A percentile compares a stretch with the other conserved stretches of the same genome.
phyloP scores from a whole-genome alignment of 2,113 vertebrate genomes.

The Propithecus coquereli region DNA sequence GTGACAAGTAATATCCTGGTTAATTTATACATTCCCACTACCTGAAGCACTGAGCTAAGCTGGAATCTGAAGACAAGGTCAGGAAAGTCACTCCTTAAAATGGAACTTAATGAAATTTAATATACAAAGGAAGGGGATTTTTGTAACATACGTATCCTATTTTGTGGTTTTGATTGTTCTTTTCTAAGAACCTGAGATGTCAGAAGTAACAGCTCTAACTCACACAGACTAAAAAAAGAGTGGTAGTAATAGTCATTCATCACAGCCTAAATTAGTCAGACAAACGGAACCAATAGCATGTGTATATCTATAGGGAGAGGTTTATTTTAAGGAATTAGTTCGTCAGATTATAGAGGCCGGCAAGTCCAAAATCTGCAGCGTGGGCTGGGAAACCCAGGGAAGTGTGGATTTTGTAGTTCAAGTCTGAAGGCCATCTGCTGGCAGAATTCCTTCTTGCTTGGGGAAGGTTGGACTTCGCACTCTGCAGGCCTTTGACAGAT shows the following conservation, averaged over 20 bases:
- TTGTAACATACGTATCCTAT: background rate
- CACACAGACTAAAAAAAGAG: background rate
- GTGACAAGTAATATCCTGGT: slow-evolving; percentile 52
- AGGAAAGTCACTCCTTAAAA: slow-evolving; percentile 56
- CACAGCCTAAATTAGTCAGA: background rate
- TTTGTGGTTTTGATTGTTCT: slow-evolving; percentile 29
- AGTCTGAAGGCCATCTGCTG: background rate
- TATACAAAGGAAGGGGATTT: slow-evolving; percentile 34
- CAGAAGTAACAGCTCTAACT: background rate
- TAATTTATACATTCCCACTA: slow-evolving; percentile 64
- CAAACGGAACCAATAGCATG: background rate
- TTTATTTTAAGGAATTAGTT: background rate
- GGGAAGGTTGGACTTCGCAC: background rate
- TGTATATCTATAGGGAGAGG: background rate
- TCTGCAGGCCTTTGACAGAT: background rate
- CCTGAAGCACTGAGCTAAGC: slow-evolving; percentile 45
- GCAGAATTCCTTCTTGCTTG: background rate
- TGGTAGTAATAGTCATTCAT: background rate
- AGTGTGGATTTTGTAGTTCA: background rate
- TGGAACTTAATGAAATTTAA: slow-evolving; percentile 58
- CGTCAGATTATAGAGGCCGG: background rate
- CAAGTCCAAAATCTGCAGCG: background rate
- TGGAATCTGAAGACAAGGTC: slow-evolving; percentile 60
- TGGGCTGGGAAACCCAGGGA: background rate
- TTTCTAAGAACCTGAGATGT: background rate